A percentile compares a stretch with the other conserved stretches of the same genome.
These are phyloP conservation scores for Cheilosia pagana DNA, from an alignment of 2,888 invertebrate genomes.

Conservation along the genomic window DNA sequence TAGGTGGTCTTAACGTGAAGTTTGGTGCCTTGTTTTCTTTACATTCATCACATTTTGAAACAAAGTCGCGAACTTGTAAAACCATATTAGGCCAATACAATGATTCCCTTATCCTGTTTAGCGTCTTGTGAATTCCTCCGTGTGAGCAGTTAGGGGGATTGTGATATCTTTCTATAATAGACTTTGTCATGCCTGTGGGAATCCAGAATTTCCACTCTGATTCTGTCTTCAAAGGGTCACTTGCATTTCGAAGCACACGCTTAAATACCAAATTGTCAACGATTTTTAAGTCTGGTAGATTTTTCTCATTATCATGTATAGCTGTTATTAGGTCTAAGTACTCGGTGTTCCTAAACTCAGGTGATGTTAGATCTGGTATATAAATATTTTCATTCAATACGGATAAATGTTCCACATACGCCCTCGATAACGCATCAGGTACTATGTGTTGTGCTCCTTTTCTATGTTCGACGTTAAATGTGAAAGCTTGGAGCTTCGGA, in stretches of 20 bases:
- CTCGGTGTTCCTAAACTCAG: background rate
- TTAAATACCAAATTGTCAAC: background rate
- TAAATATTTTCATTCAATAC: background rate
- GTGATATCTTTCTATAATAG: too few relatives aligned
- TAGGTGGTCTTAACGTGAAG: constrained; percentile 30
- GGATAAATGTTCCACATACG: constrained; percentile 17
- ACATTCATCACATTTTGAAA: background rate
- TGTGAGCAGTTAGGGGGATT: too few relatives aligned
- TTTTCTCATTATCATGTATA: background rate
- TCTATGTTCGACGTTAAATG: background rate
- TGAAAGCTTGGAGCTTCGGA: background rate
- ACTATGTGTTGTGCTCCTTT: background rate
- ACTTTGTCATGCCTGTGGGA: too few relatives aligned
- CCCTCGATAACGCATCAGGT: constrained; percentile 11
- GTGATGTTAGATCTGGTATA: background rate
- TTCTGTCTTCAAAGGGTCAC: too few relatives aligned
- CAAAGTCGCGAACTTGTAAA: background rate
- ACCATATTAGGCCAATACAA: constrained; percentile 20
- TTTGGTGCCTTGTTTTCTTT: constrained; percentile 11
- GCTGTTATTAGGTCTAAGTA: background rate
- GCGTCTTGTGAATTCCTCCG: too few relatives aligned
- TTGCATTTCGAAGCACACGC: background rate
- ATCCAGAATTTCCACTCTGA: too few relatives aligned
- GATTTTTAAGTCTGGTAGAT: background rate
- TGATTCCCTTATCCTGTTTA: too few relatives aligned